Conservation (phyloP, 2,888 invertebrate species). For the Lasiommata megera region DNA sequence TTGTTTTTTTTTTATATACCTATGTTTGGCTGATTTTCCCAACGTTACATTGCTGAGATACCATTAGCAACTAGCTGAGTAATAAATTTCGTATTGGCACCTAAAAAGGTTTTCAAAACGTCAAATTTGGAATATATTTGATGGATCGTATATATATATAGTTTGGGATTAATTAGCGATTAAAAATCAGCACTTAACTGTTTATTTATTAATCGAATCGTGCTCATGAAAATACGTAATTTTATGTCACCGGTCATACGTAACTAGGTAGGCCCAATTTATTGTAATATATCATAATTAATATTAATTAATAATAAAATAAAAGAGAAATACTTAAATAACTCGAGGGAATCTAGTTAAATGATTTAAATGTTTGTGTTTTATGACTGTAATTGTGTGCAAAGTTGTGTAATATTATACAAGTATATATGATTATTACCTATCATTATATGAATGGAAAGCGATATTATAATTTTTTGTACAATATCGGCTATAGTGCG, state of each 20-base stretch:
- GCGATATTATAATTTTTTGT: constrained; percentile 78
- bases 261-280: constrained; percentile 80
- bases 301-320: constrained; percentile 60
- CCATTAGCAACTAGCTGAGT: no score
- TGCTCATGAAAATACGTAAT: constrained; percentile 75
- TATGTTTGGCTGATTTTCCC: constrained; percentile 1
- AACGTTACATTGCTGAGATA: no score
- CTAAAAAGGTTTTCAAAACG: no score
- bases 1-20: constrained; percentile 51
- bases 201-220: constrained; percentile 64
- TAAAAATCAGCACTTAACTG: constrained; percentile 32
- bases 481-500: constrained; percentile 79
- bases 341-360: constrained; percentile 65
- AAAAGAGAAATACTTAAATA: constrained; percentile 73
- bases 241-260: constrained; percentile 74
- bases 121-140: no score
- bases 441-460: constrained; percentile 63
- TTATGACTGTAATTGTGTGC: constrained; percentile 76
- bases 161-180: no score
- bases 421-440: constrained; percentile 49
- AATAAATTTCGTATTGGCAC: no score
- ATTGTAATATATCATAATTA: constrained; percentile 75
- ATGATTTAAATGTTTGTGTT: constrained; percentile 77
- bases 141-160: no score
- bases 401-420: constrained; percentile 72